Percentiles rank a stretch among this genome's conserved stretches.
phyloP scores from a whole-genome alignment of 2,113 vertebrate species.

The Calidris pugnax region DNA sequence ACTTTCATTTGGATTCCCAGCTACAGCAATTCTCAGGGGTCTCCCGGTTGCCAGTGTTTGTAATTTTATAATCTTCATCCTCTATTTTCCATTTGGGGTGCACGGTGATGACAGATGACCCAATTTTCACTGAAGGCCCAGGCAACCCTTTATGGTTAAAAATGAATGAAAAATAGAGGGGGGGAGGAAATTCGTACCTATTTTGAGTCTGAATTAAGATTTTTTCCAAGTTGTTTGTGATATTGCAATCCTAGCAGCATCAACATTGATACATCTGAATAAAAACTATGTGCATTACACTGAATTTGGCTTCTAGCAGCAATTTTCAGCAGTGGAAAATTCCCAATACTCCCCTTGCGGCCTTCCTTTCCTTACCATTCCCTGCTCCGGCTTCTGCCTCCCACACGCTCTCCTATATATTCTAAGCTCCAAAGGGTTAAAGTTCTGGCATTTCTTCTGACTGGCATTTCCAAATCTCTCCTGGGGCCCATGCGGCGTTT shows the following conservation, averaged over 20 bases:
- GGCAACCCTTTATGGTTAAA: background rate
- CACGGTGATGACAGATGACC: background rate
- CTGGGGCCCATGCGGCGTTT: background rate
- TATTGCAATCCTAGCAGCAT: background rate
- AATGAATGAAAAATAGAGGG: background rate
- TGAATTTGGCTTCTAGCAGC: background rate
- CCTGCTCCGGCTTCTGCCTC: background rate
- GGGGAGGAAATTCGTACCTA: accelerated
- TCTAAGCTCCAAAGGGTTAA: background rate
- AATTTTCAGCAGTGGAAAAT: background rate
- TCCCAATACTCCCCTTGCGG: background rate
- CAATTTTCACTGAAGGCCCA: background rate
- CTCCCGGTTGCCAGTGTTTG: background rate
- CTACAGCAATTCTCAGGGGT: background rate
- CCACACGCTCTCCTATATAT: accelerated
- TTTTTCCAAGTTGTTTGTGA: background rate
- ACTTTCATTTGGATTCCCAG: background rate
- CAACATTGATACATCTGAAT: background rate
- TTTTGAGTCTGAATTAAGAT: background rate
- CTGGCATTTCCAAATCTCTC: background rate
- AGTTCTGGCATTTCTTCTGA: background rate
- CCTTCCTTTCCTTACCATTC: background rate
- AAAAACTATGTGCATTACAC: background rate
- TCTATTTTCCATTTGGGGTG: background rate
- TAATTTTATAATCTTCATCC: background rate